Percentiles rank a stretch among this genome's conserved stretches.
These are phyloP conservation scores for Rhodinocichla rosea DNA, from an alignment of 2,113 vertebrate species.

Conservation along the genomic window DNA sequence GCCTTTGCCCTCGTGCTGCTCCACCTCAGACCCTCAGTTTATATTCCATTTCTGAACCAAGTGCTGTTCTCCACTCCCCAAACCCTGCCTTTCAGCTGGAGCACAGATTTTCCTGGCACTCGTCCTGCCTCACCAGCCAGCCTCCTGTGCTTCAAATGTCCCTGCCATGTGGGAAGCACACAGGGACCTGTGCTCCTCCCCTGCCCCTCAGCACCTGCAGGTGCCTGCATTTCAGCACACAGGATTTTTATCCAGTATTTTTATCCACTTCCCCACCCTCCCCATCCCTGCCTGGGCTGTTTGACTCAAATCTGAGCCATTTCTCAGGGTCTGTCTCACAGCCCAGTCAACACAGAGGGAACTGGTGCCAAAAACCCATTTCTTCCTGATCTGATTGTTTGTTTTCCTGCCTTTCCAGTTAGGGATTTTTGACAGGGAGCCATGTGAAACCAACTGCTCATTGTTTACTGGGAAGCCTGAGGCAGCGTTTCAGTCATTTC, in stretches of 20 bases:
- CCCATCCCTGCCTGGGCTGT: neutral
- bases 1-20: neutral
- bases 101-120: neutral
- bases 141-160: neutral
- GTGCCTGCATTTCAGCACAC: neutral
- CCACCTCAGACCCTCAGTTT: neutral
- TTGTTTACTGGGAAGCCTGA: conserved; percentile 34
- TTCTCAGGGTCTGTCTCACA: conserved; percentile 37
- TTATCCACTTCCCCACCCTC: neutral
- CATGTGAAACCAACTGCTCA: conserved; percentile 62
- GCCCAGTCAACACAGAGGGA: conserved; percentile 33
- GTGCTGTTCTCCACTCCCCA: neutral
- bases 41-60: neutral
- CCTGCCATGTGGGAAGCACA: neutral
- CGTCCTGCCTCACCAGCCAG: neutral
- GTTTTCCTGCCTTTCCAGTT: conserved; percentile 60
- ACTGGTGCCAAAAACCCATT: conserved; percentile 7
- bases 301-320: conserved; percentile 33
- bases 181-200: neutral
- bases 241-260: neutral
- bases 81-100: neutral
- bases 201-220: neutral
- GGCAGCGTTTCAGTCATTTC: neutral
- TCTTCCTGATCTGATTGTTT: conserved; percentile 60
- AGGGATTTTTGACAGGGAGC: conserved; percentile 63